Evolutionary conservation across 2,113 vertebrate genomes (phyloP).

Genomic region (Corydoras sp.): DNA sequence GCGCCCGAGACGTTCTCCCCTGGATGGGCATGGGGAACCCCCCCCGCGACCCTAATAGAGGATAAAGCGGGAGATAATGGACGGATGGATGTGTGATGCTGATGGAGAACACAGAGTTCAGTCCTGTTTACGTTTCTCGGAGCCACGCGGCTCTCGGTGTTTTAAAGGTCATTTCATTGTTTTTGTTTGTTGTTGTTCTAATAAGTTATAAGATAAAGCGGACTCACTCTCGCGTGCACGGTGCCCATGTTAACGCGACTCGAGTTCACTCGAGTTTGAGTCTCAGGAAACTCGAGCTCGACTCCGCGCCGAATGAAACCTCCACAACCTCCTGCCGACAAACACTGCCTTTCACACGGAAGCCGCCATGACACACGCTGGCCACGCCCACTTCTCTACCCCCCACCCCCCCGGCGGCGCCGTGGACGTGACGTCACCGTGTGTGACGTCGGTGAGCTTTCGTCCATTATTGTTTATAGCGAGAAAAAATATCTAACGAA

Average conservation of each 20-base stretch:
- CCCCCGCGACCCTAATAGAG: too few species aligned
- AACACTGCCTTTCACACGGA: slow-evolving; percentile 32
- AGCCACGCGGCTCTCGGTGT: not conserved
- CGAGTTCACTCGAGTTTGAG: slow-evolving; percentile 28
- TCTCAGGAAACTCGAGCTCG: slow-evolving; percentile 13
- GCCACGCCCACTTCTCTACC: slow-evolving; percentile 45
- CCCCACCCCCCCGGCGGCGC: too few species aligned
- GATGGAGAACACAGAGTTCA: too few species aligned
- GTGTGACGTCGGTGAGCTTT: too few species aligned
- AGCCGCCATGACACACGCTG: slow-evolving; percentile 62
- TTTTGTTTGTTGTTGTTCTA: too few species aligned
- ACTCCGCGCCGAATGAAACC: slow-evolving; percentile 39
- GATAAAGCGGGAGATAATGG: too few species aligned
- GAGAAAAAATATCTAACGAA: too few species aligned
- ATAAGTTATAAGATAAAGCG: not conserved
- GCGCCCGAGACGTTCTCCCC: too few species aligned
- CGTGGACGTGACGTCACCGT: slow-evolving; percentile 18
- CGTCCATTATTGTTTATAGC: too few species aligned
- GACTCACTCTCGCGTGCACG: slow-evolving; percentile 86
- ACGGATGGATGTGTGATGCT: too few species aligned
- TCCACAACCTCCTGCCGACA: not conserved
- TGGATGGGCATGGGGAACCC: too few species aligned
- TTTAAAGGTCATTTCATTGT: slow-evolving; percentile 66
- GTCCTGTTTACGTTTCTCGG: too few species aligned
- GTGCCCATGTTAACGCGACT: slow-evolving; percentile 73